Evolutionary conservation across 1,140 invertebrate genomes (phyloP).

Genomic region (Eupristina koningsbergeri): DNA sequence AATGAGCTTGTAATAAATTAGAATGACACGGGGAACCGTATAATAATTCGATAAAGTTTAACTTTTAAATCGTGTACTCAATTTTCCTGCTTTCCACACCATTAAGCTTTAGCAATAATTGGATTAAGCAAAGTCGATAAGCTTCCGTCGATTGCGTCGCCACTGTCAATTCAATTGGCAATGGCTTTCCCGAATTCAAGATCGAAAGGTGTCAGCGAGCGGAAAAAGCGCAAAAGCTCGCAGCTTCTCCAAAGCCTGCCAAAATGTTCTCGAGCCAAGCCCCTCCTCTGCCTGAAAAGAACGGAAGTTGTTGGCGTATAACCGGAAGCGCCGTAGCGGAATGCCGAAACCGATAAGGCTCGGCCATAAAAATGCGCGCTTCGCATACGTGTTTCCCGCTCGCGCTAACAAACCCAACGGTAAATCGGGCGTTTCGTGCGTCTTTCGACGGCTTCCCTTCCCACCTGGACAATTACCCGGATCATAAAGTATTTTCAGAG

Average conservation of each 20-base stretch:
- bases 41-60: no score
- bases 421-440: constrained; percentile 35
- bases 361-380: constrained; percentile 15
- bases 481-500: constrained; percentile 2
- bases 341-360: constrained; percentile 53
- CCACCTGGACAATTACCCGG: constrained; percentile 16
- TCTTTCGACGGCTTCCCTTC: background rate
- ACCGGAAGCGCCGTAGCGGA: constrained; percentile 51
- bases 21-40: no score
- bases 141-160: no score
- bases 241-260: no score
- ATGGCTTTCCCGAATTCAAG: background rate
- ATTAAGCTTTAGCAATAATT: no score
- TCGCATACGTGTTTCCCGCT: background rate
- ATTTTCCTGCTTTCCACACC: no score
- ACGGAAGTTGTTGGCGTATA: constrained; percentile 35
- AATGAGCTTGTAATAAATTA: no score
- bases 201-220: no score
- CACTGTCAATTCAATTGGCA: background rate
- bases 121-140: no score
- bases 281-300: constrained; percentile 32
- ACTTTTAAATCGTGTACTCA: no score
- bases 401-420: constrained; percentile 17
- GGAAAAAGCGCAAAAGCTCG: no score
- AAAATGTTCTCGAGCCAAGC: no score